Base-by-base conservation (phyloP, 2,888 invertebrate genomes). In the Alitta virens region DNA sequence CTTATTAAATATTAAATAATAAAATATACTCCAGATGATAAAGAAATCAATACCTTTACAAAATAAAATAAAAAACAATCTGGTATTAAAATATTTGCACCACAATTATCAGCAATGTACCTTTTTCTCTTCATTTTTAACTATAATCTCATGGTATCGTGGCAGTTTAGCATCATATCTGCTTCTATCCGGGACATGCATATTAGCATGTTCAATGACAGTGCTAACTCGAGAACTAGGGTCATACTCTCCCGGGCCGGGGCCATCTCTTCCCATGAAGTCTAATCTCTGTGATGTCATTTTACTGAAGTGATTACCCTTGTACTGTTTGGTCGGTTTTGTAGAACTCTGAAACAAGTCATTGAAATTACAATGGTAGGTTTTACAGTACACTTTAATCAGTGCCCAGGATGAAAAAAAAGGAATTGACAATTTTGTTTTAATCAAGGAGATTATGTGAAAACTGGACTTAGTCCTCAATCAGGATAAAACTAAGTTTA, bases 241-340 rank as follows among this genome's bases (percentile, higher is more conserved):
- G 23, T 82, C 80, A 67, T 82, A 82, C 56, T 79, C 77, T 2
- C 81, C 81, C 0, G 81, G 82, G 5, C 80, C 82, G 0, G 80
- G 82, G 0, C 79, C 81, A 1, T 69, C 60, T 49, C 71, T 73
- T 9, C 77, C 78, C 16, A 60, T 64, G 57, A 80, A 74, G 56
- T 77, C 75, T 56, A 70, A 68, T 40, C 79, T 62, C 62, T 75
- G 73, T 12, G 77, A 72, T 3, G 80, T 74, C 62, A 74, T 66
- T 56, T 78, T 78, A 16, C 80, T 76, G 67, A 78, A 81, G 66
- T 79, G 78, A 27, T 75, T 69, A 50, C 81, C 81, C 64, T 74
- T 76, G 69, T 81, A 81, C 14, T 40, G 26, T 23, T 24, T 74
- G 1, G 75, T 69, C 0, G 76, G 56, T 53, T 74, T 72, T 25